A percentile compares a stretch with the other conserved stretches of the same genome.
Evolutionary conservation across 2,797 vertebrate species (phyloP).

Genomic region (Acanthurus tractus): DNA sequence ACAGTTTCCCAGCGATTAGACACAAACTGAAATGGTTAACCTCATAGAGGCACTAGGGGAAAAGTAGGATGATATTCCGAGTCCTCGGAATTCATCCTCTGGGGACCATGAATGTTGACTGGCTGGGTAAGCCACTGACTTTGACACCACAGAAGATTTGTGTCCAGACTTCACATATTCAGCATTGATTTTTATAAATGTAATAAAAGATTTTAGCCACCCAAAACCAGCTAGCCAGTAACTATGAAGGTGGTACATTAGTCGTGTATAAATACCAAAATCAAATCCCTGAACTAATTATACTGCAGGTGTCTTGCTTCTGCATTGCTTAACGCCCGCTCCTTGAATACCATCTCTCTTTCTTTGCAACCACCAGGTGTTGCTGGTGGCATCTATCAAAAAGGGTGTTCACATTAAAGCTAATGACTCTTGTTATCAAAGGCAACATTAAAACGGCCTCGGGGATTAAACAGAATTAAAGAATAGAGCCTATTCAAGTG

Average conservation of each 20-base stretch:
- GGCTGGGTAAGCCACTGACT: too few species aligned
- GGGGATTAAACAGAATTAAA: slow-evolving; percentile 37
- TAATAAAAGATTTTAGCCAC: too few species aligned
- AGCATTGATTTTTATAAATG: too few species aligned
- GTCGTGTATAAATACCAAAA: not conserved
- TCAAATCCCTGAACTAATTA: not conserved
- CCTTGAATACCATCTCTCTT: not conserved
- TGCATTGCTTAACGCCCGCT: not conserved
- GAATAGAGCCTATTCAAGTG: slow-evolving; percentile 16
- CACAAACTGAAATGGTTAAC: not conserved
- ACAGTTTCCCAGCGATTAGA: not conserved
- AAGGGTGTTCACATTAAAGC: slow-evolving; percentile 23
- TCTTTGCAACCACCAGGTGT: not conserved
- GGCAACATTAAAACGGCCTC: slow-evolving; percentile 42
- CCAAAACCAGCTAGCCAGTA: too few species aligned
- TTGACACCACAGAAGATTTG: too few species aligned
- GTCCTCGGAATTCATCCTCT: too few species aligned
- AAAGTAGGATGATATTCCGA: too few species aligned
- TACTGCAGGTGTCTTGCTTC: not conserved
- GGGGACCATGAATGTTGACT: too few species aligned
- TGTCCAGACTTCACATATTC: too few species aligned
- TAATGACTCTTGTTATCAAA: slow-evolving; percentile 35
- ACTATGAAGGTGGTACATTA: not conserved
- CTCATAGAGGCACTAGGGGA: not conserved
- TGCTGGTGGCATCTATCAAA: slow-evolving; percentile 4